Evolutionary conservation across 2,888 invertebrate species (phyloP).

Genomic region (Uloborus plumipes): DNA sequence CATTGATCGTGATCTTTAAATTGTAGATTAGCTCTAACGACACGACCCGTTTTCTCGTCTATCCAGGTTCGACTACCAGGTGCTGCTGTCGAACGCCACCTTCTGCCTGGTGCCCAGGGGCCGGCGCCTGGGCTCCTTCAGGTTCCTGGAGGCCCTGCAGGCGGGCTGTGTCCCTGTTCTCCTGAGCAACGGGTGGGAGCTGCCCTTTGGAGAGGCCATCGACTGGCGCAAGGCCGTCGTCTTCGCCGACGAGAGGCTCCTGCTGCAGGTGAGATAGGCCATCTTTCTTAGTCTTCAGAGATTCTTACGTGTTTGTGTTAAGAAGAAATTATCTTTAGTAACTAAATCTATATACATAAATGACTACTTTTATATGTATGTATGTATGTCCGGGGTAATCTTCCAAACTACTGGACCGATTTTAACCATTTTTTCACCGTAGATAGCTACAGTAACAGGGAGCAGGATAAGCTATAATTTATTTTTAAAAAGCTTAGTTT

Average conservation of each 20-base stretch:
- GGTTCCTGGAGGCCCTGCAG: conserved; percentile 95
- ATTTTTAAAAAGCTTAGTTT: too few relatives aligned
- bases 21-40: neutral
- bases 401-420: too few relatives aligned
- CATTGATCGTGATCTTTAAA: too few relatives aligned
- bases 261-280: conserved; percentile 84
- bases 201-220: conserved; percentile 96
- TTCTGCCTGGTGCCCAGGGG: conserved; percentile 99
- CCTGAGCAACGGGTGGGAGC: conserved; percentile 95
- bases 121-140: conserved; percentile 93
- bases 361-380: too few relatives aligned
- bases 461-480: too few relatives aligned
- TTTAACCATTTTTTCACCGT: too few relatives aligned
- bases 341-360: too few relatives aligned
- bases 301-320: too few relatives aligned
- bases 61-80: conserved; percentile 83
- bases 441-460: too few relatives aligned
- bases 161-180: conserved; percentile 98
- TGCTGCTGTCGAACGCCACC: conserved; percentile 93
- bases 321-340: too few relatives aligned
- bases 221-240: conserved; percentile 97
- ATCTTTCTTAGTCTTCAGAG: too few relatives aligned
- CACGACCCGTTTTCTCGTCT: neutral
- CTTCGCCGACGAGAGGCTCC: conserved; percentile 85
- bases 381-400: too few relatives aligned